A percentile compares a stretch with the other conserved stretches of the same genome.
Evolutionary conservation across 1,140 invertebrate genomes (phyloP).

Genomic region (Panagrolaimus sp.): DNA sequence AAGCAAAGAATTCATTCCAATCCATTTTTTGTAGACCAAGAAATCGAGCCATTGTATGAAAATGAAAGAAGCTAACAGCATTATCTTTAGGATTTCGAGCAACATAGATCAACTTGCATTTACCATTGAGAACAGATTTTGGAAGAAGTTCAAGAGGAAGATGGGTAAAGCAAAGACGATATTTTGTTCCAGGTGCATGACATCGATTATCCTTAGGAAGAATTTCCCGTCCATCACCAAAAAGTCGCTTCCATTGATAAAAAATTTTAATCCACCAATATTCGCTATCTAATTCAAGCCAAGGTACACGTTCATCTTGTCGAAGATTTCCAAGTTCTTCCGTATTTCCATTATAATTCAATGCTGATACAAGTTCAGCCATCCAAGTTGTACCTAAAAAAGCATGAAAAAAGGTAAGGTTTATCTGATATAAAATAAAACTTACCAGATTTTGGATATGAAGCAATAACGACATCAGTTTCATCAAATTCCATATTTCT

Average conservation of each 20-base stretch:
- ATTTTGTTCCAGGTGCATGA: constrained; percentile 6
- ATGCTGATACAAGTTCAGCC: constrained; percentile 37
- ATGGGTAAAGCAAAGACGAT: constrained; percentile 65
- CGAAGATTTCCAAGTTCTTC: constrained; percentile 34
- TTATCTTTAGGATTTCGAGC: constrained; percentile 86
- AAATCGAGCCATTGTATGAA: constrained; percentile 64
- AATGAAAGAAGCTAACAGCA: constrained; percentile 84
- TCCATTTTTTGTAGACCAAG: constrained; percentile 47
- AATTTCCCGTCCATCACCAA: constrained; percentile 18
- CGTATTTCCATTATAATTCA: constrained; percentile 36
- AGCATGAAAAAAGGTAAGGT: too few species aligned
- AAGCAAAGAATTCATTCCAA: constrained; percentile 56
- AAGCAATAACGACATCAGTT: constrained; percentile 43
- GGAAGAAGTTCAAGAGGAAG: constrained; percentile 71
- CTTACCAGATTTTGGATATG: constrained; percentile 48
- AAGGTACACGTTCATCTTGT: constrained; percentile 41
- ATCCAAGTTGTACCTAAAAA: constrained; percentile 45
- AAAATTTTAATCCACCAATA: constrained; percentile 43
- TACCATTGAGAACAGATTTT: constrained; percentile 58
- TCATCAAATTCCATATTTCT: constrained; percentile 34
- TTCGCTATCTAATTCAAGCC: constrained; percentile 39
- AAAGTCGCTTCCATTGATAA: constrained; percentile 21
- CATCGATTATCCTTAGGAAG: neutral
- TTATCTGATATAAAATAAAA: constrained; percentile 16
- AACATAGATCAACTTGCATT: constrained; percentile 76